Base-by-base conservation (phyloP, 2,888 invertebrate genomes). In the Amphipoea oculea region DNA sequence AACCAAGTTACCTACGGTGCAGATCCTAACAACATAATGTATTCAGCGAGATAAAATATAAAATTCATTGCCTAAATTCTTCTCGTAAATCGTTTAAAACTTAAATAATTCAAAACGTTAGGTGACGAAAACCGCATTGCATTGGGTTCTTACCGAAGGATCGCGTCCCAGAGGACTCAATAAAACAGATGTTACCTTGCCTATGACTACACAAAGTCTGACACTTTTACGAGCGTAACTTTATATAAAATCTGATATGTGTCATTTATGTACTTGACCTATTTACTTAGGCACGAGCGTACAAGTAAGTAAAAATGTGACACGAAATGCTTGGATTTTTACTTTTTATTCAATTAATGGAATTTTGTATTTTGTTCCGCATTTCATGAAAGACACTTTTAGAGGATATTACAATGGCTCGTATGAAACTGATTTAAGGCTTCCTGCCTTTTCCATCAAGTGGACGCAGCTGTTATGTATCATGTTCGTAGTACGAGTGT, bases 131-230 rank as follows among this genome's bases (percentile, higher is more conserved):
- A 81, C 83, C 85, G 69, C 87, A 79, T 62, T 86, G 84, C 87
- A 85, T 78, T 76, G 73, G 79, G 79, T 81, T 81, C 68, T 72
- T 68, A 78, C 75, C 62, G 63, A 87, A 83, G 79, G 83, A 77
- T 78, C 77, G 48, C 29, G 77, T 83, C 88, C 81, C 86, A 48
- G 23, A 76, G 77, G 86, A 82, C 79, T 79, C 83, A 78, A 88
- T 89, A 88, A 89, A 89, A 88, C 81, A 88, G 80, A 87, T 84
- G 88, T 82, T 86, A 87, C 81, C 82, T 87, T 82, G 73, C 86
- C 86, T 88, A 86, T 87, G 86, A 87, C 86, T 84, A 81, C 77
- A 81, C 76, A 79, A 84, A 79, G 83, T 80, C 79, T 83, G 88
- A 83, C 82, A 83, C 82, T 84, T 87, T 89, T 84, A 88, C 82